Percentiles rank a stretch among this genome's conserved stretches.
phyloP scores from a whole-genome alignment of 35 echinoderm and acorn worm species.

The Hemicentrotus pulcherrimus region DNA sequence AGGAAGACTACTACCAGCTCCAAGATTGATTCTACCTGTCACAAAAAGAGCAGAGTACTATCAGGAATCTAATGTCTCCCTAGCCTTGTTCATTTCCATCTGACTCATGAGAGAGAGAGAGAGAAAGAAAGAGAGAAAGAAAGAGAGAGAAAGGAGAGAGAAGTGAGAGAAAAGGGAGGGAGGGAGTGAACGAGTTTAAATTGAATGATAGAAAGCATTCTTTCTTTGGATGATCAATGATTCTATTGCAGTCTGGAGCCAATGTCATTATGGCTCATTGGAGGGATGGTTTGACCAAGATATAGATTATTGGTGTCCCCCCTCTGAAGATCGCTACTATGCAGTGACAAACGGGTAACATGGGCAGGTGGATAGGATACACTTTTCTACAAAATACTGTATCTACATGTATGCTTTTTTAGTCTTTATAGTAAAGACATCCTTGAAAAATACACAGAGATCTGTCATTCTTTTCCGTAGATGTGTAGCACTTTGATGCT shows the following conservation, averaged over 20 bases:
- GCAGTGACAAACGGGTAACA: background rate
- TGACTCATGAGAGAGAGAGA: background rate
- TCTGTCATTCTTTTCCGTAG: no score
- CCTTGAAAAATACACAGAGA: no score
- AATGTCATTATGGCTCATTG: background rate
- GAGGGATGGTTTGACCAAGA: background rate
- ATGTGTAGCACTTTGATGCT: no score
- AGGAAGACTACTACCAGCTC: background rate
- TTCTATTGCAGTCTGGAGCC: background rate
- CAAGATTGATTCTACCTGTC: background rate
- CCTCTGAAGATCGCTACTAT: background rate
- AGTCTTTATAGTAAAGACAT: no score
- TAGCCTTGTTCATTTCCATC: background rate
- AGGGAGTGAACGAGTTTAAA: background rate
- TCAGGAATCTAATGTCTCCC: background rate
- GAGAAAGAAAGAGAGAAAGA: background rate
- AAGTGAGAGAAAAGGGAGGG: no score
- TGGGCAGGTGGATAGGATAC: background rate
- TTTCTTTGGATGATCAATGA: background rate
- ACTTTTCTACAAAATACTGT: background rate
- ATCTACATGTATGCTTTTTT: no score
- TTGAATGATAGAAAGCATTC: constrained; percentile 18
- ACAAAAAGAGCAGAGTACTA: background rate
- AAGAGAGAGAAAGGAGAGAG: no score
- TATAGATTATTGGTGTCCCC: background rate